phyloP scores from a whole-genome alignment of 2,113 vertebrate species.

The Rousettus leschenaultii region DNA sequence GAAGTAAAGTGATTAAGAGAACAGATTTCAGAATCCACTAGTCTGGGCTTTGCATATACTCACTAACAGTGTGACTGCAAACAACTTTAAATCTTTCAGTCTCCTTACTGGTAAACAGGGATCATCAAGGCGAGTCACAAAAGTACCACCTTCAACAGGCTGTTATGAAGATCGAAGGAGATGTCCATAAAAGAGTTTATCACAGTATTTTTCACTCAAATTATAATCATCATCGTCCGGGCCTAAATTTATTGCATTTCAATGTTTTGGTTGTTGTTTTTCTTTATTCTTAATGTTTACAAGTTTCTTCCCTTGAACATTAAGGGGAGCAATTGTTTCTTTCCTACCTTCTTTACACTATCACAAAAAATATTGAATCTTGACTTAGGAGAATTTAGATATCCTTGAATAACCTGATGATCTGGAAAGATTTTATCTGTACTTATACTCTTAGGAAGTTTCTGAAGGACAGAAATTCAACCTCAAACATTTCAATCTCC shows the following conservation, averaged over 20 bases:
- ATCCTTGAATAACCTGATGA: background rate
- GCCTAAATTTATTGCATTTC: background rate
- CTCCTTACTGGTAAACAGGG: background rate
- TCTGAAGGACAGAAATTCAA: background rate
- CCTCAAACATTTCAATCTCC: background rate
- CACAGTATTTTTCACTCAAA: background rate
- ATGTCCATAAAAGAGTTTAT: background rate
- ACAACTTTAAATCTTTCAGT: background rate
- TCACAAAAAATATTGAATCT: background rate
- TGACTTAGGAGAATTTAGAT: background rate
- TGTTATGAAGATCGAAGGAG: background rate
- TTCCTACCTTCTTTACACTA: background rate
- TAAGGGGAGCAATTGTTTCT: background rate
- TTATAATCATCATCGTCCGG: background rate
- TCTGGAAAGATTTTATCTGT: background rate
- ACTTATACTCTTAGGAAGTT: background rate
- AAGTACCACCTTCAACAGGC: background rate
- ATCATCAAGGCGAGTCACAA: background rate
- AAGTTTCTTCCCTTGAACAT: background rate
- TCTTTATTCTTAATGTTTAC: background rate
- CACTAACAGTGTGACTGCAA: background rate
- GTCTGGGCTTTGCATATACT: background rate
- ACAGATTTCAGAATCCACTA: background rate
- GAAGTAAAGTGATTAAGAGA: background rate
- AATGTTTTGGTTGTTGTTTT: background rate